Percentiles rank a stretch among this genome's conserved stretches.
Evolutionary conservation across 2,113 vertebrate genomes (phyloP).

Genomic region (Channa argus): DNA sequence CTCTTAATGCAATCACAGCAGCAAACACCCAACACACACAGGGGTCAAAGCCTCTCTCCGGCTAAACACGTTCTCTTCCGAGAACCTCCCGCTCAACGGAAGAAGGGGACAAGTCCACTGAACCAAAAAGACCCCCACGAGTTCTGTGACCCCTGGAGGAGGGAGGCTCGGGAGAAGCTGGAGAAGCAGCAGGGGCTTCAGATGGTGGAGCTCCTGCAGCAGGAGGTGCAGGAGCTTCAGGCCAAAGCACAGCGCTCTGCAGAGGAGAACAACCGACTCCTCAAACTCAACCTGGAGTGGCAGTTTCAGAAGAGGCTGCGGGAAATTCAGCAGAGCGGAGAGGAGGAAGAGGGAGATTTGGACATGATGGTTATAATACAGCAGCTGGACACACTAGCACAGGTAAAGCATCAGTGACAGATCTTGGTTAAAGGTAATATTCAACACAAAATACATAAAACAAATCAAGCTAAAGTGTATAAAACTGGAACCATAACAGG

Average conservation of each 20-base stretch:
- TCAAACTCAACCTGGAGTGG: slow-evolving; percentile 91
- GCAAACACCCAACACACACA: slow-evolving; percentile 55
- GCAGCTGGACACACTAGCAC: slow-evolving; percentile 85
- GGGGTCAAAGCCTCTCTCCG: slow-evolving; percentile 66
- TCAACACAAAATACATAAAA: not conserved
- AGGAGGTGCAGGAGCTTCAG: slow-evolving; percentile 89
- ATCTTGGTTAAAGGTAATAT: not conserved
- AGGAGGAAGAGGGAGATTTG: slow-evolving; percentile 90
- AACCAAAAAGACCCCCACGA: slow-evolving; percentile 81
- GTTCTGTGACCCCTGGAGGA: slow-evolving; percentile 87
- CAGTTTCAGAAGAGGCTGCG: slow-evolving; percentile 93
- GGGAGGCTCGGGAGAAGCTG: slow-evolving; percentile 88
- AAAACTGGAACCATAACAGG: no score
- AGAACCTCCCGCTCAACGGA: slow-evolving; percentile 83
- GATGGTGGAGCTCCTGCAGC: slow-evolving; percentile 85
- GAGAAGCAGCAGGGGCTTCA: slow-evolving; percentile 86
- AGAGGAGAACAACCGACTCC: slow-evolving; percentile 88
- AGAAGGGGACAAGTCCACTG: slow-evolving; percentile 72
- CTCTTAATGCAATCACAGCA: slow-evolving; percentile 55
- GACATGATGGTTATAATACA: slow-evolving; percentile 87
- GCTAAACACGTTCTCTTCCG: slow-evolving; percentile 90
- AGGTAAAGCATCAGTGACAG: slow-evolving; percentile 77
- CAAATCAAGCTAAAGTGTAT: no score
- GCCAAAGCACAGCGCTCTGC: slow-evolving; percentile 82
- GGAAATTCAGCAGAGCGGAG: slow-evolving; percentile 88